Percentiles rank a stretch among this genome's conserved stretches.
phyloP scores from a whole-genome alignment of 1,140 invertebrate species.

The Arctopsyche grandis region DNA sequence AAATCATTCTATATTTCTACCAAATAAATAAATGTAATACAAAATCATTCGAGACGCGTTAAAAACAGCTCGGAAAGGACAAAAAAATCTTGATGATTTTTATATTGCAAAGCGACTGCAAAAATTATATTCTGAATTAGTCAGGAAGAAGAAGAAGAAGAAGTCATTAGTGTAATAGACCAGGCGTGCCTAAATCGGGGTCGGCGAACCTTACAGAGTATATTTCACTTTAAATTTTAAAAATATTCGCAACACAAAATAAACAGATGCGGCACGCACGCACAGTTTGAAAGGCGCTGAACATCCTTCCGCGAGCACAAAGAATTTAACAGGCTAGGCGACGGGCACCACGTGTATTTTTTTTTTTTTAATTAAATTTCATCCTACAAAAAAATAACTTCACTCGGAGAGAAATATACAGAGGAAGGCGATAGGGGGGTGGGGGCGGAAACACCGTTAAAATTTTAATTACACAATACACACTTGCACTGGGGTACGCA shows the following conservation, averaged over 20 bases:
- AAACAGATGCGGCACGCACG: neutral
- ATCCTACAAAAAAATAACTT: too few relatives aligned
- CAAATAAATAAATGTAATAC: too few relatives aligned
- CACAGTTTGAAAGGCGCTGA: neutral
- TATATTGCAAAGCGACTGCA: too few relatives aligned
- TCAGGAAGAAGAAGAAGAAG: neutral
- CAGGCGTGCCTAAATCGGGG: constrained; percentile 1
- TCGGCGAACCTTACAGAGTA: constrained; percentile 1
- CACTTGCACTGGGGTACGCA: neutral
- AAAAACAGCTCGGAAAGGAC: neutral
- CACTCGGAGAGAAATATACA: too few relatives aligned
- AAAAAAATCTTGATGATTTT: neutral
- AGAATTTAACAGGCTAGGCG: neutral
- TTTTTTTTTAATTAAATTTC: neutral
- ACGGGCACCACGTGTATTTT: neutral
- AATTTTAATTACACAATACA: neutral
- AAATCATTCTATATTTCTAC: too few relatives aligned
- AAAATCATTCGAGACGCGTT: too few relatives aligned
- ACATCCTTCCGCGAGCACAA: neutral
- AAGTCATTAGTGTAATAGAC: neutral
- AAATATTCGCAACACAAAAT: neutral
- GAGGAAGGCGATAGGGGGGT: neutral
- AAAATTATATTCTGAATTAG: neutral
- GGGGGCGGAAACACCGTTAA: neutral
- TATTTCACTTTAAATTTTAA: neutral